Conservation (phyloP, 2,888 invertebrate species). For the Digitonthophagus gazella region DNA sequence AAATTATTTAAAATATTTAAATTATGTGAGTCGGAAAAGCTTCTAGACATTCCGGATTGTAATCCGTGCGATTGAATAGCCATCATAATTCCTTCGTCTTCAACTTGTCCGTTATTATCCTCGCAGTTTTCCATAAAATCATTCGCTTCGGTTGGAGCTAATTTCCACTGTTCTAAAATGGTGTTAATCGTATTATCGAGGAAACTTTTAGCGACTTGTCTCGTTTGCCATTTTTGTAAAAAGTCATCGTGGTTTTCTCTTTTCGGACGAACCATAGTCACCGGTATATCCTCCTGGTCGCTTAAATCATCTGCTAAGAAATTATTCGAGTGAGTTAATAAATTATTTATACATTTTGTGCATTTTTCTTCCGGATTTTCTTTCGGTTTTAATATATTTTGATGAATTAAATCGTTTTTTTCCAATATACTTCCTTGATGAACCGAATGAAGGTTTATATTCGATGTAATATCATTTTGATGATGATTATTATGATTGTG, state of each 20-base stretch:
- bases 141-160: conserved; percentile 54
- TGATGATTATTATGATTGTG: conserved; percentile 2
- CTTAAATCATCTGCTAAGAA: conserved; percentile 32
- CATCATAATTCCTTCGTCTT: conserved; percentile 72
- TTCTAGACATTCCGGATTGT: conserved; percentile 44
- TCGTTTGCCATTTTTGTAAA: conserved; percentile 63
- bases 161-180: conserved; percentile 62
- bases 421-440: conserved; percentile 4
- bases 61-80: conserved; percentile 72
- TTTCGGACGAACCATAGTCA: conserved; percentile 41
- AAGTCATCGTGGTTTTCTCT: conserved; percentile 45
- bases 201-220: conserved; percentile 62
- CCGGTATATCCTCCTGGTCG: conserved; percentile 34
- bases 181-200: conserved; percentile 70
- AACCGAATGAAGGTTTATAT: conserved; percentile 14
- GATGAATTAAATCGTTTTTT: conserved; percentile 32
- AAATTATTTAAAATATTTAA: not conserved
- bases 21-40: not conserved
- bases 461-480: not conserved
- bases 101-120: conserved; percentile 59
- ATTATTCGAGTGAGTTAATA: conserved; percentile 36
- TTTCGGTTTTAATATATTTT: conserved; percentile 16
- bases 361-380: conserved; percentile 35
- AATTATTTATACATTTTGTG: conserved; percentile 37
- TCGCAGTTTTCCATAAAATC: conserved; percentile 59